Evolutionary conservation across 1,140 invertebrate species (phyloP), one percentile per base, ranked within the genome.

Genomic region (Calosoma granatense): DNA sequence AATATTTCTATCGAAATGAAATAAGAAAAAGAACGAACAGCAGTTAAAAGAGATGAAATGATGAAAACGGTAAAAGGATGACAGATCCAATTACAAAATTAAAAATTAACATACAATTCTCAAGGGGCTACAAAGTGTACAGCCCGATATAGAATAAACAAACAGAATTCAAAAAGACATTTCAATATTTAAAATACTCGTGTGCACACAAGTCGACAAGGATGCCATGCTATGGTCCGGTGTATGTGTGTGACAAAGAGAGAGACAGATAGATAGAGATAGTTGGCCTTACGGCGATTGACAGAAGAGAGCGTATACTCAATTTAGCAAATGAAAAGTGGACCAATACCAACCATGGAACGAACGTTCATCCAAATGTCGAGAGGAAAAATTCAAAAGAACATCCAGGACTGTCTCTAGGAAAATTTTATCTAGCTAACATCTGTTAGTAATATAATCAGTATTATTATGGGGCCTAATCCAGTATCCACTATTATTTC

Each of bases 1-100:
- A n/a, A n/a, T n/a, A n/a, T n/a, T n/a, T n/a, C n/a, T n/a, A n/a
- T n/a, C n/a, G n/a, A n/a, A n/a, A n/a, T n/a, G n/a, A 4, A 30
- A 30, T 4, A 6, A 6, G 26, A 30, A 30, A 30, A 30, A 6
- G 14, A 6, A 6, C 14, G 26, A 30, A 30, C 26, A 30, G 14
- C 26, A 67, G 58, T 67, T 62, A 68, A 67, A 62, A 62, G 61
- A 69, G 64, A 61, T 19, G 64, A 58, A 53, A n/a, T 56, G 58
- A 58, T 60, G 59, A 41, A 12, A 56, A 43, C 21, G 21, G 19
- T 39, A 43, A 36, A 53, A 55, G 15, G 14, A 39, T 11, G 30
- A 41, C 17, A 56, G 41, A 41, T 41, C 26, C 21, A 41, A 9
- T 19, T 19, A 19, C n/a, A 19, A 21, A 41, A 19, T 19, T 20